Evolutionary conservation across 1,140 invertebrate genomes (phyloP).

Genomic region (Theocolax elegans): DNA sequence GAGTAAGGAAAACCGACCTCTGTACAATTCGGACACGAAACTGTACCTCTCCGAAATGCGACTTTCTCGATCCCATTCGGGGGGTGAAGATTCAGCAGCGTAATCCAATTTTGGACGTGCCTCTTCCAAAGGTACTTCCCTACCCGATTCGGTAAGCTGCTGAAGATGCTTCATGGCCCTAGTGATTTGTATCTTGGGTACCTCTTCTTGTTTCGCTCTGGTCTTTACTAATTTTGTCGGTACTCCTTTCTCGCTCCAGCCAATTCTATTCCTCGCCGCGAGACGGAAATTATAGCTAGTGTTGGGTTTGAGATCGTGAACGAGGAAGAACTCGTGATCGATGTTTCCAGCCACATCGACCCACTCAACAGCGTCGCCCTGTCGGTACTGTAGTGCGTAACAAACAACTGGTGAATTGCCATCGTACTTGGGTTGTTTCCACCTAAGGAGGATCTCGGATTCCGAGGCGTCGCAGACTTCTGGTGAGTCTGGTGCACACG

Average conservation of each 20-base stretch:
- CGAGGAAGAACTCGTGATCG: slow-evolving; percentile 91
- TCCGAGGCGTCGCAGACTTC: slow-evolving; percentile 81
- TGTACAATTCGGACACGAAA: slow-evolving; percentile 83
- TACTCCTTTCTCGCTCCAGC: slow-evolving; percentile 88
- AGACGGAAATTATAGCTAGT: slow-evolving; percentile 90
- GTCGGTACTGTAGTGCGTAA: slow-evolving; percentile 86
- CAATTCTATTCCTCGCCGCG: slow-evolving; percentile 89
- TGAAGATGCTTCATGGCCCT: slow-evolving; percentile 86
- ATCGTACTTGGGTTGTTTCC: slow-evolving; percentile 87
- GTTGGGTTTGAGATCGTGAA: slow-evolving; percentile 80
- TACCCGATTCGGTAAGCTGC: slow-evolving; percentile 82
- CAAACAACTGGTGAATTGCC: slow-evolving; percentile 86
- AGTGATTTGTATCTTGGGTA: slow-evolving; percentile 78
- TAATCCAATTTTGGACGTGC: slow-evolving; percentile 76
- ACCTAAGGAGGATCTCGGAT: slow-evolving; percentile 86
- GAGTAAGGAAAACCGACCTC: slow-evolving; percentile 87
- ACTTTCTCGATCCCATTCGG: slow-evolving; percentile 76
- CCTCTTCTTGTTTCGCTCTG: slow-evolving; percentile 68
- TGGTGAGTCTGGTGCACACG: slow-evolving; percentile 88
- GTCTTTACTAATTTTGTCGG: slow-evolving; percentile 79
- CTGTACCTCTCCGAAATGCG: slow-evolving; percentile 79
- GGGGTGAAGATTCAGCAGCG: slow-evolving; percentile 76
- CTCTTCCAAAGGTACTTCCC: slow-evolving; percentile 75
- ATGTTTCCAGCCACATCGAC: slow-evolving; percentile 87
- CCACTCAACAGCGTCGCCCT: slow-evolving; percentile 84